A percentile compares a stretch with the other conserved stretches of the same genome.
Conservation (phyloP, 1,140 invertebrate genomes). For the Mya arenaria region DNA sequence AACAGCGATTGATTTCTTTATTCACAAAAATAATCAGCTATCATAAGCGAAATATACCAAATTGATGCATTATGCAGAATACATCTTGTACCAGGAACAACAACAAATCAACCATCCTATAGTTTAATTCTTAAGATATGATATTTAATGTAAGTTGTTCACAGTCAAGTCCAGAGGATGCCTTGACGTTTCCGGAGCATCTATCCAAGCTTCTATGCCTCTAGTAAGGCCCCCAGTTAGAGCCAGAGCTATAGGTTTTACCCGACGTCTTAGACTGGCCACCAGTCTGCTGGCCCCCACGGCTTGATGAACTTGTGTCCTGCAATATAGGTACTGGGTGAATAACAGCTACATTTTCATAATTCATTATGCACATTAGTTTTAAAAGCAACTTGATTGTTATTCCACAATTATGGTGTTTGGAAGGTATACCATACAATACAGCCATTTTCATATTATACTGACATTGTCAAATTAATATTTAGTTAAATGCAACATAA, state of each 20-base stretch:
- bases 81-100: too few species aligned
- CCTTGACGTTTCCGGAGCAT: not conserved
- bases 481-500: not conserved
- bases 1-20: too few species aligned
- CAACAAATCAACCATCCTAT: too few species aligned
- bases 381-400: not conserved
- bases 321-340: not conserved
- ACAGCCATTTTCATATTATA: not conserved
- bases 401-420: not conserved
- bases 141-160: too few species aligned
- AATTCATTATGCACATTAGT: not conserved
- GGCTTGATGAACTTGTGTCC: conserved; percentile 33
- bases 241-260: conserved; percentile 15
- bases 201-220: not conserved
- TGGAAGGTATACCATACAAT: not conserved
- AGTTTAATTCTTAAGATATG: too few species aligned
- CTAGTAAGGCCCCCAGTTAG: conserved; percentile 50
- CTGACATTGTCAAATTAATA: not conserved
- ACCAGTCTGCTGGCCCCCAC: conserved; percentile 42
- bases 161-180: not conserved
- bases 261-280: conserved; percentile 10
- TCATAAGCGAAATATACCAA: too few species aligned
- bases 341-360: not conserved
- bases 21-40: too few species aligned
- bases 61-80: too few species aligned